phyloP scores from a whole-genome alignment of 2,888 invertebrate species.

The Tillus elongatus region DNA sequence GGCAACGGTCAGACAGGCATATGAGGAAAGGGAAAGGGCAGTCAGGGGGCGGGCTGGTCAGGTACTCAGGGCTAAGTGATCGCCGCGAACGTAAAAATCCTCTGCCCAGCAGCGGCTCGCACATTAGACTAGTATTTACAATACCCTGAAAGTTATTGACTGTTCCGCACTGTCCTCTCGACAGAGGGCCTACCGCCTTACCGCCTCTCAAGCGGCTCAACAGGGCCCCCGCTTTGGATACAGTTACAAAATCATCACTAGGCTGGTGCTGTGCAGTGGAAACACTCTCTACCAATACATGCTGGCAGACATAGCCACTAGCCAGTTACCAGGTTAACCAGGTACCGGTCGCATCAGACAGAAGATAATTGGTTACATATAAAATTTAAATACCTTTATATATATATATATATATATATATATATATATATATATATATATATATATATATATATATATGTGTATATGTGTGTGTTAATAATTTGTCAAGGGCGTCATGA shows the following conservation, averaged over 20 bases:
- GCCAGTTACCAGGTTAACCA: constrained; percentile 26
- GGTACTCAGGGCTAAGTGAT: constrained; percentile 28
- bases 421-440: constrained; percentile 1
- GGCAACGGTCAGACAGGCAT: constrained; percentile 13
- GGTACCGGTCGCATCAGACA: constrained; percentile 34
- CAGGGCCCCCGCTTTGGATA: neutral
- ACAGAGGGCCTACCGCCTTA: neutral
- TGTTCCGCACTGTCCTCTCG: constrained; percentile 30
- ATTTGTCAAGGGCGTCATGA: no score
- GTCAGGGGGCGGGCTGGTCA: constrained; percentile 15
- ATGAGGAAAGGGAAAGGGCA: constrained; percentile 1
- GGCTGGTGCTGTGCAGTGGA: constrained; percentile 4
- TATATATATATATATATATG: neutral
- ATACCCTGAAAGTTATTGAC: constrained; percentile 42
- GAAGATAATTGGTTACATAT: constrained; percentile 39
- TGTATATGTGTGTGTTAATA: neutral
- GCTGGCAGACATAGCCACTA: no score
- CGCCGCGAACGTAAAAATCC: constrained; percentile 35
- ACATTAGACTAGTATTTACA: constrained; percentile 45
- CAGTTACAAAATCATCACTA: constrained; percentile 3
- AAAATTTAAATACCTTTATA: constrained; percentile 15
- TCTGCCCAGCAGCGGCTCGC: constrained; percentile 38
- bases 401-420: neutral
- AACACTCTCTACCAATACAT: neutral
- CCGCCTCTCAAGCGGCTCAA: neutral